Evolutionary conservation across 2,113 vertebrate genomes (phyloP).

Genomic region (Prolemur simus): DNA sequence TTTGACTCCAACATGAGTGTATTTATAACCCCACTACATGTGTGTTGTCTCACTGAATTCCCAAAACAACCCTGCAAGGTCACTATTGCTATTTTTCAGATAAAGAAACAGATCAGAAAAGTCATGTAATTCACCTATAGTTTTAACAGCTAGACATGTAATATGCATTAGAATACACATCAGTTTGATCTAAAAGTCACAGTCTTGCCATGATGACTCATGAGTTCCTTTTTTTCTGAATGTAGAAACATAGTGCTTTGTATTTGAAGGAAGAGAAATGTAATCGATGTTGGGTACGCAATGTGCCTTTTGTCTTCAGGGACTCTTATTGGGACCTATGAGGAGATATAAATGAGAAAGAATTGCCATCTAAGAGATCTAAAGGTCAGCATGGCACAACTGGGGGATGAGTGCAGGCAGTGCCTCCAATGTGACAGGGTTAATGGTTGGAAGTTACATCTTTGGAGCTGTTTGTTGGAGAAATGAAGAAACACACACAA

Average conservation of each 20-base stretch:
- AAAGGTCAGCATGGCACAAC: background rate
- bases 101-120: background rate
- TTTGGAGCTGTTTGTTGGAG: background rate
- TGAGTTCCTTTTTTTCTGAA: background rate
- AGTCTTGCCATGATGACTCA: background rate
- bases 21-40: background rate
- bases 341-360: background rate
- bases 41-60: background rate
- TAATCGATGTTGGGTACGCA: background rate
- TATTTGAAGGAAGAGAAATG: background rate
- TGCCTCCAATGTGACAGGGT: background rate
- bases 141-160: background rate
- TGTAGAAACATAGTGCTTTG: background rate
- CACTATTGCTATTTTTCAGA: background rate
- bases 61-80: background rate
- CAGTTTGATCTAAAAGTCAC: background rate
- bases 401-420: background rate
- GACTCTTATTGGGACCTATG: background rate
- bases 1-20: background rate
- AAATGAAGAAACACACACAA: constrained; percentile 13
- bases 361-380: background rate
- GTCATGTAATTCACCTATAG: background rate
- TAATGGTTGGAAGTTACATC: background rate
- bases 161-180: background rate
- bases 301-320: background rate